Evolutionary conservation across 2,113 vertebrate genomes (phyloP).

Genomic region (Zosterops borbonicus): DNA sequence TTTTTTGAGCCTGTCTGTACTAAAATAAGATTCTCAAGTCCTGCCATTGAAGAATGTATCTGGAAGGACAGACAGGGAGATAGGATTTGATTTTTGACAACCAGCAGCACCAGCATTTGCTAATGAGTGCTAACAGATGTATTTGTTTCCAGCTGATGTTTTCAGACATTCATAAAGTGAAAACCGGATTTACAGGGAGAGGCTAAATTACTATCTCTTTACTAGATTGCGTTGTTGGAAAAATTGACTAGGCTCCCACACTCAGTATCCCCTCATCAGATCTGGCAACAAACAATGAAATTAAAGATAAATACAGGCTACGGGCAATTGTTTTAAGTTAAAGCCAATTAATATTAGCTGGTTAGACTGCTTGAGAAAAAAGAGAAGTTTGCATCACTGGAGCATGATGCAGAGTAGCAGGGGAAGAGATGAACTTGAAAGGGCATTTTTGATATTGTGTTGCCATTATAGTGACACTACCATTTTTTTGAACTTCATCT

Average conservation of each 20-base stretch:
- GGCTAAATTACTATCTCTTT: conserved; percentile 12
- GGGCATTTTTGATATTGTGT: background rate
- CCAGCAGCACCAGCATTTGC: background rate
- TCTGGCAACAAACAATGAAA: conserved; percentile 6
- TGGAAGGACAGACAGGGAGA: background rate
- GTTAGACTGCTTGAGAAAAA: background rate
- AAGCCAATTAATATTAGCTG: background rate
- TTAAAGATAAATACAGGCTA: conserved; percentile 9
- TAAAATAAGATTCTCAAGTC: background rate
- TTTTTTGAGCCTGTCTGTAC: background rate
- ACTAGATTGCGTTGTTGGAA: background rate
- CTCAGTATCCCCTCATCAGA: background rate
- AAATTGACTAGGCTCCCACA: background rate
- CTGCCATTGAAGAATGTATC: background rate
- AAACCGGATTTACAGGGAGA: conserved; percentile 25
- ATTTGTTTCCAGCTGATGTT: conserved; percentile 1
- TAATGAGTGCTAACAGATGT: conserved; percentile 6
- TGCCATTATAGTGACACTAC: background rate
- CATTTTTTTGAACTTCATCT: background rate
- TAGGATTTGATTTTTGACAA: background rate
- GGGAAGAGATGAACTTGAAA: background rate
- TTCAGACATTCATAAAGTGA: background rate
- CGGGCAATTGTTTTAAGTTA: background rate
- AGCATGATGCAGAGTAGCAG: background rate
- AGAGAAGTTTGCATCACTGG: background rate